Base-by-base conservation (phyloP, 2,888 invertebrate species). In the Oxyscelio sp. region DNA sequence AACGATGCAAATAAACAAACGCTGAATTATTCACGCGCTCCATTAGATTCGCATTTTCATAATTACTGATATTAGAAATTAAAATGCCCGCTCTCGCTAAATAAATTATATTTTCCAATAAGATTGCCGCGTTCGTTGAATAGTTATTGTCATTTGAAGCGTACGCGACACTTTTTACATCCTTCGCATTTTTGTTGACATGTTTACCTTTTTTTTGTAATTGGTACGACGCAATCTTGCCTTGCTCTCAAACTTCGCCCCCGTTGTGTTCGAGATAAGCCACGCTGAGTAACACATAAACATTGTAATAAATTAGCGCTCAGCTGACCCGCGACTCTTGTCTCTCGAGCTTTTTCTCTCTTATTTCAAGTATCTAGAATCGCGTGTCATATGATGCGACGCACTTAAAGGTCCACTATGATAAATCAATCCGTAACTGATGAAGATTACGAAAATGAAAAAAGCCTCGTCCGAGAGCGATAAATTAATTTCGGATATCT, bases 221-320 rank as follows among this genome's bases (percentile, higher is more conserved):
- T 83, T 74, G 61, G 56, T 61, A 70, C 71, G 73, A 78, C 79
- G 85, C 83, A 83, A 75, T 83, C 81, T 87, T 48, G 65, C 79
- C 80, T 85, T 79, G 79, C 81, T 81, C 82, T 78, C 75, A 78
- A 85, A 85, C 85, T 85, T 85, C 79, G 85, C 81, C 82, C 80
- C 65, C 78, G 68, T 83, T 80, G 89, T 82, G 89, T 89, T 87
- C 81, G 84, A 82, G 89, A 89, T 88, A 90, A 90, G 80, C 83
- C 75, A 83, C 87, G 87, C 86, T 89, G 89, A 90, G 91, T 90
- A 91, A 92, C 92, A 93, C 93, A 93, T 93, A 94, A 94, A 94
- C 94, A 94, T 94, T 94, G 92, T 91, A 93, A 94, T 94, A 94
- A 94, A 94, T 94, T 94, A 94, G 93, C 92, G 91, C 88, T 92